Evolutionary conservation across 2,113 vertebrate species (phyloP).

Genomic region (Tachysurus vachellii): DNA sequence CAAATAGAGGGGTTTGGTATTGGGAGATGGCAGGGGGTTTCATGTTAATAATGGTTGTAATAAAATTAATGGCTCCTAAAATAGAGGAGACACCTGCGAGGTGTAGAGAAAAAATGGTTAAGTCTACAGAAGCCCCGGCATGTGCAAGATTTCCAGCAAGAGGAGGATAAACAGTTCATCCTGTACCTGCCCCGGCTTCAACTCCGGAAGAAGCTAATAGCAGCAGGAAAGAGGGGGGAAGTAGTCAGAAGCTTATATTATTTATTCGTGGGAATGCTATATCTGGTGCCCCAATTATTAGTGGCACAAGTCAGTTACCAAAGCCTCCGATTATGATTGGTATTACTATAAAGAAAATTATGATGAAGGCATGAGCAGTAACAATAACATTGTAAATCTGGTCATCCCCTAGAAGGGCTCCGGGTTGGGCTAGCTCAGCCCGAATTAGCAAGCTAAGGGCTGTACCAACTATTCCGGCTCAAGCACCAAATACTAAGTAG

Average conservation of each 20-base stretch:
- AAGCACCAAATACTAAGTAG: slow-evolving; percentile 60
- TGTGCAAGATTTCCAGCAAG: slow-evolving; percentile 39
- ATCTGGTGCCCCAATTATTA: slow-evolving; percentile 59
- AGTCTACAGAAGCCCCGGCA: slow-evolving; percentile 47
- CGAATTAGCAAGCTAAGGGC: slow-evolving; percentile 54
- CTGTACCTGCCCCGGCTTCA: slow-evolving; percentile 53
- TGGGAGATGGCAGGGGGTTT: slow-evolving; percentile 50
- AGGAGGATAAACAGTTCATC: slow-evolving; percentile 55
- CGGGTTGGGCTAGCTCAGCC: slow-evolving; percentile 55
- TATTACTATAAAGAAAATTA: slow-evolving; percentile 61
- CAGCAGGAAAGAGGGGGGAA: slow-evolving; percentile 48
- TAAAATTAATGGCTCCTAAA: slow-evolving; percentile 54
- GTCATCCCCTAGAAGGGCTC: slow-evolving; percentile 27
- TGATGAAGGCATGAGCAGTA: slow-evolving; percentile 55
- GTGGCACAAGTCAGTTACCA: slow-evolving; percentile 51
- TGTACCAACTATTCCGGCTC: slow-evolving; percentile 55
- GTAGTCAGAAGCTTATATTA: slow-evolving; percentile 55
- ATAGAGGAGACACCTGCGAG: slow-evolving; percentile 44
- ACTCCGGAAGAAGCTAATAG: slow-evolving; percentile 45
- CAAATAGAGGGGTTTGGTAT: slow-evolving; percentile 56
- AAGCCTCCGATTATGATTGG: slow-evolving; percentile 58
- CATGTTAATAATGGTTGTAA: slow-evolving; percentile 58
- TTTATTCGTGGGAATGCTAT: slow-evolving; percentile 60
- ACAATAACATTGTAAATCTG: slow-evolving; percentile 59
- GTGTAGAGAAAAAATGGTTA: slow-evolving; percentile 50